Evolutionary conservation across 2,888 invertebrate species (phyloP).

Genomic region (Tillus elongatus): DNA sequence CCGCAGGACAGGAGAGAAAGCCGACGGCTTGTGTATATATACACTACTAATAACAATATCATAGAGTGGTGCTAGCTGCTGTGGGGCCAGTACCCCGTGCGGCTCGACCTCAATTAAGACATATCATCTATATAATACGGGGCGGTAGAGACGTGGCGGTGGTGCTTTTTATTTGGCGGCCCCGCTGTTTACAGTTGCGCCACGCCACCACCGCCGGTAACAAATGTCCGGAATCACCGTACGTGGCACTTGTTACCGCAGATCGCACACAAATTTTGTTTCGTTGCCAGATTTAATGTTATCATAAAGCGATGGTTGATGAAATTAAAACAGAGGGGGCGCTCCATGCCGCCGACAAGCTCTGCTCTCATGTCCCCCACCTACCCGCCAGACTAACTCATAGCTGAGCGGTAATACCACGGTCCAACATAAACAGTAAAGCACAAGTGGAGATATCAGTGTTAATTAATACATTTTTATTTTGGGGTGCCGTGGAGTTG

Average conservation of each 20-base stretch:
- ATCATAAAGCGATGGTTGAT: slow-evolving; percentile 18
- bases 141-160: slow-evolving; percentile 12
- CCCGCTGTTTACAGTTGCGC: slow-evolving; percentile 23
- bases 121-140: slow-evolving; percentile 17
- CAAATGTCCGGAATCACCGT: slow-evolving; percentile 24
- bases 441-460: too few relatives aligned
- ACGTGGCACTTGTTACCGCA: slow-evolving; percentile 22
- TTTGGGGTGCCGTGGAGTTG: too few relatives aligned
- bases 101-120: slow-evolving; percentile 14
- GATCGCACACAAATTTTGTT: slow-evolving; percentile 22
- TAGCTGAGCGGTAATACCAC: too few relatives aligned
- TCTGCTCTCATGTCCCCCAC: too few relatives aligned
- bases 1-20: too few relatives aligned
- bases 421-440: too few relatives aligned
- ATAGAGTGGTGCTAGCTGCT: not conserved
- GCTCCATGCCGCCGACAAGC: too few relatives aligned
- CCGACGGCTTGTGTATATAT: slow-evolving; percentile 11
- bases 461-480: too few relatives aligned
- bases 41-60: slow-evolving; percentile 6
- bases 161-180: slow-evolving; percentile 14
- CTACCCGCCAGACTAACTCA: too few relatives aligned
- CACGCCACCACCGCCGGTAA: too few relatives aligned
- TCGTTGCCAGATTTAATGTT: slow-evolving; percentile 20
- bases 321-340: too few relatives aligned
- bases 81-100: slow-evolving; percentile 6